Conservation (phyloP, 2,113 vertebrate genomes). For the Isurus oxyrinchus region DNA sequence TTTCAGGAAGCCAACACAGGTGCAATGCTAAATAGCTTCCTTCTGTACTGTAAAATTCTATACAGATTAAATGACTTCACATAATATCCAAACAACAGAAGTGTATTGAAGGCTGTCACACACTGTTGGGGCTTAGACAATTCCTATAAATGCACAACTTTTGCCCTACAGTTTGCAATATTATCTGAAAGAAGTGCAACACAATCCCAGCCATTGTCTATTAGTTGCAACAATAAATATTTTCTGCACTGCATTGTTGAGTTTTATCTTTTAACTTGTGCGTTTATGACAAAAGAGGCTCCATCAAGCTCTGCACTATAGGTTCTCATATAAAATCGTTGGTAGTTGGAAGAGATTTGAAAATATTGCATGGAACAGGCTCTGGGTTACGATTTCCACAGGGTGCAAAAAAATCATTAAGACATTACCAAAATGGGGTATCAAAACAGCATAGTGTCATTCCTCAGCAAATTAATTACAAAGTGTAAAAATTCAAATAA, state of each 20-base stretch:
- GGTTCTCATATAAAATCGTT: neutral
- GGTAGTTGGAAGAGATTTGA: neutral
- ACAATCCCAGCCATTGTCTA: neutral
- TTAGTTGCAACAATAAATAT: neutral
- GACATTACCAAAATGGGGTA: neutral
- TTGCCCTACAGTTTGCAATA: neutral
- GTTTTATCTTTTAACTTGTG: neutral
- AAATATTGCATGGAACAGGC: neutral
- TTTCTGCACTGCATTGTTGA: neutral
- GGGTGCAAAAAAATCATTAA: constrained; percentile 15
- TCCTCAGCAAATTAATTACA: constrained; percentile 24
- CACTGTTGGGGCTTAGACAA: neutral
- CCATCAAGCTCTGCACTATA: neutral
- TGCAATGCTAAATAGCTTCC: neutral
- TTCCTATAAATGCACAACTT: neutral
- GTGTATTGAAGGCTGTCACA: neutral
- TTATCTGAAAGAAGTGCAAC: neutral
- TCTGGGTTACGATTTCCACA: neutral
- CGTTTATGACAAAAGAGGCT: neutral
- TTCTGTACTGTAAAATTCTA: neutral
- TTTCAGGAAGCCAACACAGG: neutral
- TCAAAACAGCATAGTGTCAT: neutral
- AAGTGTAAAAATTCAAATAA: constrained; percentile 3
- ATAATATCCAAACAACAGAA: neutral
- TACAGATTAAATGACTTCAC: neutral